phyloP scores from a whole-genome alignment of 2,797 vertebrate species.

The Pseudochaenichthys georgianus region DNA sequence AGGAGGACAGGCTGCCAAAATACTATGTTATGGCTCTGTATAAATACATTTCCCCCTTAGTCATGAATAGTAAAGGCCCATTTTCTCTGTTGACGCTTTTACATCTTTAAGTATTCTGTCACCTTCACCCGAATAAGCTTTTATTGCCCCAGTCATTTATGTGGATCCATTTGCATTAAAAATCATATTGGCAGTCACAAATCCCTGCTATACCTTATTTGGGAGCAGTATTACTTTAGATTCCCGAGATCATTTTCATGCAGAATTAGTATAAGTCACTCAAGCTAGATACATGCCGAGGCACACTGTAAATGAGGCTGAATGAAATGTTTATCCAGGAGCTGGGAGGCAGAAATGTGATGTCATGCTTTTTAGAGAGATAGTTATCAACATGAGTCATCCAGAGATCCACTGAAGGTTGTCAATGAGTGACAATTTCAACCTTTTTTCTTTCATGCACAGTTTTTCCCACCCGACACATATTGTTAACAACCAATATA shows the following conservation, averaged over 20 bases:
- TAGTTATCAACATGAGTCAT: conserved; percentile 39
- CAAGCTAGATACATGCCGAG: conserved; percentile 64
- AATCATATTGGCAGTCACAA: conserved; percentile 69
- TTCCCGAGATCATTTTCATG: conserved; percentile 71
- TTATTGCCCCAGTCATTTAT: conserved; percentile 59
- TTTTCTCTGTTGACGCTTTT: conserved; percentile 50
- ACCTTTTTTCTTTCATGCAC: conserved; percentile 18
- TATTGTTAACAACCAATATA: too few relatives aligned
- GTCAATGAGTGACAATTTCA: conserved; percentile 27
- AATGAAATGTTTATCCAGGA: conserved; percentile 37
- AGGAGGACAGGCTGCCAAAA: too few relatives aligned
- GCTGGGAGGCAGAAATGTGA: conserved; percentile 41
- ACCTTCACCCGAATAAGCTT: conserved; percentile 52
- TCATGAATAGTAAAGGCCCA: conserved; percentile 45
- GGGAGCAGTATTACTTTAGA: conserved; percentile 67
- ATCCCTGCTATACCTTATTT: conserved; percentile 54
- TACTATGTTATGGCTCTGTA: conserved; percentile 51
- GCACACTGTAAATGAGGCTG: conserved; percentile 70
- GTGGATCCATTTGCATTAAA: conserved; percentile 70
- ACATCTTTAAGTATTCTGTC: conserved; percentile 54
- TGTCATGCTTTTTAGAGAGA: conserved; percentile 52
- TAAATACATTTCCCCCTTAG: conserved; percentile 32
- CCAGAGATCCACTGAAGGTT: conserved; percentile 20
- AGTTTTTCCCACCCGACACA: not conserved
- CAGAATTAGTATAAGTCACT: conserved; percentile 70